Base-by-base conservation (phyloP, 2,888 invertebrate genomes). In the Bugulina stolonifera region DNA sequence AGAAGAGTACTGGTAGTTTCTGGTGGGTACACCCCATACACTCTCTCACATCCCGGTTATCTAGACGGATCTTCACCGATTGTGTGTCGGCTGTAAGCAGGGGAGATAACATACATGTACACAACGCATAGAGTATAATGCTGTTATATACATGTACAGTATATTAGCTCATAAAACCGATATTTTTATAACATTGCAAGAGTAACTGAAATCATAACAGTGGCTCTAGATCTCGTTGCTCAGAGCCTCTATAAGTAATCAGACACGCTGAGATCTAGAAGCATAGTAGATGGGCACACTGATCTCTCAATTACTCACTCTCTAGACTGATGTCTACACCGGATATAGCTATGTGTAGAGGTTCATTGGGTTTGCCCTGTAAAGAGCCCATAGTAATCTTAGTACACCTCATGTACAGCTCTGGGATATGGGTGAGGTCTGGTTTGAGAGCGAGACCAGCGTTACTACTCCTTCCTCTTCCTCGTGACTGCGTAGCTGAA, bases 1-100 rank as follows among this genome's bases (percentile, higher is more conserved):
- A 87, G 84, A 93, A 93, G 76, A 94, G 85, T 0, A 93, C 90
- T 3, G 92, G 91, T 82, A 91, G 86, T 0, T 87, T 85, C 83
- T 89, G 90, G 64, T 64, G 64, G 32, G 64, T 64, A n/a, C 32
- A 64, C 3, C 64, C 29, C 29, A 64, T 14, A 34, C 64, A 64
- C 64, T 64, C 64, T 32, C 34, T 27, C 32, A 64, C 64, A 64
- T 64, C 64, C n/a, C 64, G 64, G 32, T 64, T 64, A 32, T 64
- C 64, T 27, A 64, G 32, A 14, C 25, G 22, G n/a, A 64, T 64
- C 22, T 14, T 64, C 32, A 64, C 64, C 14, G 27, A 27, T 14
- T 64, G 22, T 64, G 22, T 64, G 27, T 64, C 64, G 5, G 64
- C 64, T 64, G 52, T 52, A 52, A n/a, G n/a, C n/a, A n/a, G n/a